phyloP scores from a whole-genome alignment of 2,888 invertebrate species.

The Lysandra coridon region DNA sequence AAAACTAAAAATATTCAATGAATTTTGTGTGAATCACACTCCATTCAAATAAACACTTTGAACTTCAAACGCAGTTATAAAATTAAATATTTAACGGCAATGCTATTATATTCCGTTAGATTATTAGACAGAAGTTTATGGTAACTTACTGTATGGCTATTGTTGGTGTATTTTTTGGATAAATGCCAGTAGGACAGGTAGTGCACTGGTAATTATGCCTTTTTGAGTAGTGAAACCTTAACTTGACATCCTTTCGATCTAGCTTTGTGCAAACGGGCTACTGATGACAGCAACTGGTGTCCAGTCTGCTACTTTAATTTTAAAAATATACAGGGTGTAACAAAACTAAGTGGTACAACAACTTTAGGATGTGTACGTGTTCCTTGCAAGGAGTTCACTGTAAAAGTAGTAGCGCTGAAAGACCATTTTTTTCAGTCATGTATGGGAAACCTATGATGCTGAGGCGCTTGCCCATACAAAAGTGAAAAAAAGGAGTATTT shows the following conservation, averaged over 20 bases:
- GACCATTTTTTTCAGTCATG: no score
- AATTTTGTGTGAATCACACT: neutral
- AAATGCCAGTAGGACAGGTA: constrained; percentile 7
- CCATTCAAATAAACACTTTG: constrained; percentile 3
- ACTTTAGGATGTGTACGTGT: no score
- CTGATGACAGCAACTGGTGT: neutral
- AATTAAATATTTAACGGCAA: constrained; percentile 1
- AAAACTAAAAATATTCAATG: neutral
- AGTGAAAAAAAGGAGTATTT: no score
- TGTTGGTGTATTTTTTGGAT: neutral
- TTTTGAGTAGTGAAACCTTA: neutral
- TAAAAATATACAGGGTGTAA: no score
- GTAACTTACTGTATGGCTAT: constrained; percentile 6
- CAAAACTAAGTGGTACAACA: no score
- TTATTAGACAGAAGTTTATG: neutral
- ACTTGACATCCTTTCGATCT: neutral
- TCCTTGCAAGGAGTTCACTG: no score
- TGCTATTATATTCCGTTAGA: neutral
- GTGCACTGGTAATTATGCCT: neutral
- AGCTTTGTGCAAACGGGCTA: neutral
- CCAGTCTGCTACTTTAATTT: no score
- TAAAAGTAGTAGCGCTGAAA: no score
- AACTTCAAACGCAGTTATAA: neutral
- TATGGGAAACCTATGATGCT: no score
- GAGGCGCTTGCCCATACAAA: no score